These are phyloP conservation scores for Xiphophorus birchmanni DNA, from an alignment of 2,797 vertebrate genomes.

Conservation along the genomic window DNA sequence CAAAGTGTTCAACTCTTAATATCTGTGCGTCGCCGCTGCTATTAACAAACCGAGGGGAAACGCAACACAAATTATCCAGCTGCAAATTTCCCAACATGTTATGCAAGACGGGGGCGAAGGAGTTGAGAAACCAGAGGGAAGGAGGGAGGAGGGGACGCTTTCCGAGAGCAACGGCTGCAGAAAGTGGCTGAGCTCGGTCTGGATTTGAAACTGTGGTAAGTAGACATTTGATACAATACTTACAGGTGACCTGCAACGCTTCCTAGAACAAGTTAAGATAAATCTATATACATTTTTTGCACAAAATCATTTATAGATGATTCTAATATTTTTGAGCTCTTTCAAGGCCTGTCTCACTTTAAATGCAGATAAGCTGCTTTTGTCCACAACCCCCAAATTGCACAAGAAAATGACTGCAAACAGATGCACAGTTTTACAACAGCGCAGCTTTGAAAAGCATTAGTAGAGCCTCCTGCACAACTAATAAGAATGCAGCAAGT, in stretches of 20 bases:
- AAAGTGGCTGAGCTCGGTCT: constrained; percentile 5
- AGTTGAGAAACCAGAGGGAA: constrained; percentile 3
- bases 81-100: constrained; percentile 30
- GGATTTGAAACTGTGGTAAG: not conserved
- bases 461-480: too few species aligned
- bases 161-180: constrained; percentile 1
- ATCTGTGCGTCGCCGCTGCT: constrained; percentile 49
- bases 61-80: constrained; percentile 37
- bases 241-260: not conserved
- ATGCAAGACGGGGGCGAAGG: constrained; percentile 8
- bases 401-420: too few species aligned
- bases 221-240: not conserved
- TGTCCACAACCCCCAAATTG: too few species aligned
- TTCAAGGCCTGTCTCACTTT: too few species aligned
- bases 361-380: too few species aligned
- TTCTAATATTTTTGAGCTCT: too few species aligned
- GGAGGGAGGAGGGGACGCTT: constrained; percentile 8
- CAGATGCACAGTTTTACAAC: too few species aligned
- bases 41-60: constrained; percentile 44
- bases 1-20: constrained; percentile 65
- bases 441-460: too few species aligned
- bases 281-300: too few species aligned
- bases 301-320: too few species aligned
- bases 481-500: too few species aligned
- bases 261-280: not conserved